Evolutionary conservation across 92 coral and sea anemone genomes (phyloP), one percentile per base, ranked within the genome.

Genomic region (Montipora capitata): DNA sequence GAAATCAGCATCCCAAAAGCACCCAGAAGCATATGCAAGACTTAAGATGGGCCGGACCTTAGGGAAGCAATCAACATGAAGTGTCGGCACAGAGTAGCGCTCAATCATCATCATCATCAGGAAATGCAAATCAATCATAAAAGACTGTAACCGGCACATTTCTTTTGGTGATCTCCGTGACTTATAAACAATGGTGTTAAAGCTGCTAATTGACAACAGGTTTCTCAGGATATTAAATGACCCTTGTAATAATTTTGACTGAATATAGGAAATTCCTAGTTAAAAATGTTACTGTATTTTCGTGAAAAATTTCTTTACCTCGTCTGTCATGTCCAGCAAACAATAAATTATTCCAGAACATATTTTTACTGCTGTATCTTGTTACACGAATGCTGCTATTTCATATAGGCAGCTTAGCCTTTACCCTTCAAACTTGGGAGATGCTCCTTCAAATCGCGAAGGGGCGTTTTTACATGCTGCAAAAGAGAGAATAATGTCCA

Each of bases 391-490:
- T 35, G 40, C 70, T 17, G 40, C 38, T 65, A 18, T 65, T 8
- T 35, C 17, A 17, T 8, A 35, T 40, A 65, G 4, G 6, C 61
- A 56, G 61, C 61, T 56, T 63, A n/a, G n/a, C n/a, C n/a, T n/a
- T n/a, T n/a, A n/a, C n/a, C 18, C 4, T 63, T 14, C 76, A 71
- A 71, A 40, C 76, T 44, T 71, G 76, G 54, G 76, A 71, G 76
- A 71, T 41, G 48, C 56, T 72, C 77, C 77, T 72, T 27, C 42
- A 72, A 72, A 72, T 72, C 61, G 5, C 17, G 38, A 40, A 72
- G 56, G 56, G 40, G 72, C 72, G 41, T 67, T 40, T 63, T 20
- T 63, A 63, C 17, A 63, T 63, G 69, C 69, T 63, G 69, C 69
- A 63, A 63, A 63, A 63, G 69, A 20, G 69, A 14, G 69, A 4